Evolutionary conservation across 2,113 vertebrate genomes (phyloP).

Genomic region (Tichodroma muraria): DNA sequence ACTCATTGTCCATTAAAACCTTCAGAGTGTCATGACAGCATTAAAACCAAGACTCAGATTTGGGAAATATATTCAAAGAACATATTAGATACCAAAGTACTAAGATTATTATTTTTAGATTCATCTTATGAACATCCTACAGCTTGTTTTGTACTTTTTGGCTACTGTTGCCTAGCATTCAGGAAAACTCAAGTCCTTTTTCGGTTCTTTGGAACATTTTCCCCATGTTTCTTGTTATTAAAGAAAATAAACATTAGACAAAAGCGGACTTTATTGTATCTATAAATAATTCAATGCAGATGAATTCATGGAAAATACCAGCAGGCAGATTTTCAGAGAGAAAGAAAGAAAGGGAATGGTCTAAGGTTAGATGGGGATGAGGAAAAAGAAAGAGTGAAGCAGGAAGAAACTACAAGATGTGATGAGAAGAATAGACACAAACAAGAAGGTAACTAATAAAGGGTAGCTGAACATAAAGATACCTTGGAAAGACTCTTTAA

Average conservation of each 20-base stretch:
- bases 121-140: slow-evolving; percentile 32
- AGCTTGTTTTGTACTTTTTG: slow-evolving; percentile 69
- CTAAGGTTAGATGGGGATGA: slow-evolving; percentile 41
- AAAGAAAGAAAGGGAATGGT: not conserved
- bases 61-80: not conserved
- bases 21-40: not conserved
- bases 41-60: not conserved
- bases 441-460: slow-evolving; percentile 23
- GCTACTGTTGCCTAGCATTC: slow-evolving; percentile 50
- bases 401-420: slow-evolving; percentile 8
- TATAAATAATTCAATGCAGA: slow-evolving; percentile 76
- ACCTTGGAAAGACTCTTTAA: not conserved
- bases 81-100: not conserved
- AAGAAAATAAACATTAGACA: slow-evolving; percentile 75
- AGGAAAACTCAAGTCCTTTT: slow-evolving; percentile 63
- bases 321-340: slow-evolving; percentile 45
- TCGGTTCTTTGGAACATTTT: slow-evolving; percentile 64
- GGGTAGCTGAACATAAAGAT: not conserved
- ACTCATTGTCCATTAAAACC: not conserved
- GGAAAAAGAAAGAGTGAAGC: slow-evolving; percentile 34
- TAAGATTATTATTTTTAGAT: slow-evolving; percentile 51
- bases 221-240: slow-evolving; percentile 71
- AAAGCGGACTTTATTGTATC: slow-evolving; percentile 70
- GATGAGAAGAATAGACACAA: slow-evolving; percentile 38
- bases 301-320: slow-evolving; percentile 67